phyloP scores from a whole-genome alignment of 2,797 vertebrate species.

The Peromyscus eremicus region DNA sequence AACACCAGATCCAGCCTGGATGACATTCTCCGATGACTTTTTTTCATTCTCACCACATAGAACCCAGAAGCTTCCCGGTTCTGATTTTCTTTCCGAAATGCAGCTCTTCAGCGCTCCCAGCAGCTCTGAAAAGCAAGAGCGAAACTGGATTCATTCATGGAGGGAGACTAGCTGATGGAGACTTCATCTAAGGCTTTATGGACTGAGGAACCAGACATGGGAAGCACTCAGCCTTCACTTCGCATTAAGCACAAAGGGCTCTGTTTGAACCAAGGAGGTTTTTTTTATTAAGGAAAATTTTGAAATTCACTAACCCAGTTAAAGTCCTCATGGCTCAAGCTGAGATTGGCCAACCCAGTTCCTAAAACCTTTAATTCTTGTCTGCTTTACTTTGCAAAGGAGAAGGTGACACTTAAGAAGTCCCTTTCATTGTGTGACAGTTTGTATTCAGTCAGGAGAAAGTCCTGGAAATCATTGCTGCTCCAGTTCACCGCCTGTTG shows the following conservation, averaged over 20 bases:
- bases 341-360: neutral
- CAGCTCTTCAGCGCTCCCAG: neutral
- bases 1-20: neutral
- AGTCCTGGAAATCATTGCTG: neutral
- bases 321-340: neutral
- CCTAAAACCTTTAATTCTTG: neutral
- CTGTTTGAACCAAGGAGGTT: neutral
- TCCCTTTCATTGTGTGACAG: neutral
- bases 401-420: neutral
- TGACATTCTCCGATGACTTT: no score
- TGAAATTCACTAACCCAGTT: neutral
- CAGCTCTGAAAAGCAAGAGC: constrained; percentile 8
- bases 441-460: neutral
- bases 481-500: neutral
- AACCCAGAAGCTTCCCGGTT: neutral
- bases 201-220: neutral
- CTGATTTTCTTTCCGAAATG: neutral
- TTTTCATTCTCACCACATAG: neutral
- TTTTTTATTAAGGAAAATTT: neutral
- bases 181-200: neutral
- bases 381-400: constrained; percentile 13
- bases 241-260: neutral
- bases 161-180: neutral
- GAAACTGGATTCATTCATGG: neutral
- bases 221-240: neutral